Evolutionary conservation across 2,888 invertebrate species (phyloP), one percentile per base, ranked within the genome.

Genomic region (Ferrisia virgata): DNA sequence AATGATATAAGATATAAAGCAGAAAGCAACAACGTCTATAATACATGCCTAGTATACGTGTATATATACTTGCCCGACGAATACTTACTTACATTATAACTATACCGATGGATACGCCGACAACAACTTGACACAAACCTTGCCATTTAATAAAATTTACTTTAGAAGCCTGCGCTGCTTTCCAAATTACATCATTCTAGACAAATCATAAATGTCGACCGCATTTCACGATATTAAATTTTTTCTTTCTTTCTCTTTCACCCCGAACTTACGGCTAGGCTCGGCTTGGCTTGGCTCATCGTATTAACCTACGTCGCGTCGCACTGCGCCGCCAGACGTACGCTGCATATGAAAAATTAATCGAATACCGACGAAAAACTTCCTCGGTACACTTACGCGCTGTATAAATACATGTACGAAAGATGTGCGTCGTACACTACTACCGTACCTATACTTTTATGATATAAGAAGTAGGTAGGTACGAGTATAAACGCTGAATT

Each of bases 191-290:
- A 64, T 64, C 58, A 64, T 64, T 64, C 58, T 2, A 64, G 58
- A 64, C 58, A 64, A 64, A 64, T 64, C 58, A 64, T 64, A 64
- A 64, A 64, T 28, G 58, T 64, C 58, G 58, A 64, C 58, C 58
- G 58, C 58, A 25, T 64, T 64, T 64, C 58, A 64, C 58, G 58
- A 64, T 64, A 64, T 64, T 64, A 64, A 64, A 64, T 64, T 64
- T 64, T 64, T 64, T 64, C 13, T 28, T 13, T 64, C 58, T 43
- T 13, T 43, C n/a, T 64, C 25, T 11, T 11, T 28, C 58, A 2
- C n/a, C 13, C 2, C 58, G 11, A 13, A 5, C 36, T 36, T 36
- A 36, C n/a, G n/a, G n/a, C n/a, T 36, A 36, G 47, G n/a, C 47
- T 18, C 47, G 47, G 15, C 15, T 11, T 15, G 43, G 43, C 15